These are phyloP conservation scores for Magallana nippona DNA, from an alignment of 2,888 invertebrate species.

Conservation along the genomic window DNA sequence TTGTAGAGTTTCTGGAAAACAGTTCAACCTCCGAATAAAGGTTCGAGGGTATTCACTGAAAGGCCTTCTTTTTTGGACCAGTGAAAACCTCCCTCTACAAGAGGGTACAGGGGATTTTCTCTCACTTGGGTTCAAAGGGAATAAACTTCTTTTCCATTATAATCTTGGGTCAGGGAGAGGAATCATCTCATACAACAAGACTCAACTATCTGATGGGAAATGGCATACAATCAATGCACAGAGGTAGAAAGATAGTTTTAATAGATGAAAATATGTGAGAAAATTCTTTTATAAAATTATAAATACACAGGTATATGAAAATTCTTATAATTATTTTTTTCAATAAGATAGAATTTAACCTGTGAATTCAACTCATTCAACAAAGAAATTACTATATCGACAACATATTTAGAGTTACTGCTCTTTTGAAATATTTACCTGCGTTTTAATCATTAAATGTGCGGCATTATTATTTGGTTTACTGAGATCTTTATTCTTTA, in stretches of 20 bases:
- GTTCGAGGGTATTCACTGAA: constrained; percentile 87
- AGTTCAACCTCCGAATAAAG: constrained; percentile 92
- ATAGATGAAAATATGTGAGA: too few relatives aligned
- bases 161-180: constrained; percentile 94
- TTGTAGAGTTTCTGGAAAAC: constrained; percentile 88
- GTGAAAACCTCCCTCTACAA: constrained; percentile 83
- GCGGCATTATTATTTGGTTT: too few relatives aligned
- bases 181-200: constrained; percentile 90
- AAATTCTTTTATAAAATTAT: too few relatives aligned
- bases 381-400: too few relatives aligned
- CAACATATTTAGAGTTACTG: too few relatives aligned
- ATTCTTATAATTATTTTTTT: too few relatives aligned
- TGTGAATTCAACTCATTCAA: too few relatives aligned
- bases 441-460: too few relatives aligned
- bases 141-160: constrained; percentile 88
- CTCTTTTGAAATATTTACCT: too few relatives aligned
- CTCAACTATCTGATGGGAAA: constrained; percentile 92
- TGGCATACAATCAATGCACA: constrained; percentile 90
- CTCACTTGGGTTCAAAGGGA: constrained; percentile 90
- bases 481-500: background rate
- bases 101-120: constrained; percentile 86
- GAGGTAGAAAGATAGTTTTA: constrained; percentile 82
- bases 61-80: constrained; percentile 93
- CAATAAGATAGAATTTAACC: too few relatives aligned
- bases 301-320: too few relatives aligned